Conservation (phyloP, 2,113 vertebrate genomes). For the Beaufortia kweichowensis region DNA sequence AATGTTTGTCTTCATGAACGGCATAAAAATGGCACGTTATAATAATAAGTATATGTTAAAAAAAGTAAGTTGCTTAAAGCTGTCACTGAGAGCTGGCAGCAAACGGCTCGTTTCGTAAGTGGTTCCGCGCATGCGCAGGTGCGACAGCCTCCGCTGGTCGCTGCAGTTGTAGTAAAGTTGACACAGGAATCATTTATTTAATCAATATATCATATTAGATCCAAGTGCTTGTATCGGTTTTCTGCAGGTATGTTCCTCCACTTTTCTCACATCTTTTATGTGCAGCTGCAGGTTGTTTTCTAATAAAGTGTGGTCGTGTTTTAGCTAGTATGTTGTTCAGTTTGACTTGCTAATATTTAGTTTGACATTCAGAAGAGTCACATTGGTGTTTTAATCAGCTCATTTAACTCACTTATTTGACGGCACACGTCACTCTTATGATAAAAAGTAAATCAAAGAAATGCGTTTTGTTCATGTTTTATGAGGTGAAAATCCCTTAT, state of each 20-base stretch:
- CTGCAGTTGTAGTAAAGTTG: neutral
- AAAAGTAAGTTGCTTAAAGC: too few relatives aligned
- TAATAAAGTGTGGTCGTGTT: neutral
- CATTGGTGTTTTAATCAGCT: neutral
- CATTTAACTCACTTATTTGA: neutral
- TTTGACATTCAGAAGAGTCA: neutral
- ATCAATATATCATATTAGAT: neutral
- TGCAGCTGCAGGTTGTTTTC: neutral
- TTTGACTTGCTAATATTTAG: neutral
- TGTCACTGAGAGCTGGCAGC: neutral
- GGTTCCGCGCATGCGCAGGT: slow-evolving; percentile 16
- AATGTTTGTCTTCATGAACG: too few relatives aligned
- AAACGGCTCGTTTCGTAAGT: neutral
- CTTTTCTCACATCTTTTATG: neutral
- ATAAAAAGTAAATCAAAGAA: too few relatives aligned
- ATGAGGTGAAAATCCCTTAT: too few relatives aligned
- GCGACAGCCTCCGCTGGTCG: neutral
- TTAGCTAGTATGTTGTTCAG: neutral
- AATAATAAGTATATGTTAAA: too few relatives aligned
- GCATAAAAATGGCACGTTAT: too few relatives aligned
- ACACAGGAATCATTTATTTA: neutral
- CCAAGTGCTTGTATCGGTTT: neutral
- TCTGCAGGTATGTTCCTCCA: slow-evolving; percentile 1
- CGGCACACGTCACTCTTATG: neutral
- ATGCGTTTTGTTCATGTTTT: too few relatives aligned